Base-by-base conservation (phyloP, 2,113 vertebrate species). In the Manacus vitellinus region DNA sequence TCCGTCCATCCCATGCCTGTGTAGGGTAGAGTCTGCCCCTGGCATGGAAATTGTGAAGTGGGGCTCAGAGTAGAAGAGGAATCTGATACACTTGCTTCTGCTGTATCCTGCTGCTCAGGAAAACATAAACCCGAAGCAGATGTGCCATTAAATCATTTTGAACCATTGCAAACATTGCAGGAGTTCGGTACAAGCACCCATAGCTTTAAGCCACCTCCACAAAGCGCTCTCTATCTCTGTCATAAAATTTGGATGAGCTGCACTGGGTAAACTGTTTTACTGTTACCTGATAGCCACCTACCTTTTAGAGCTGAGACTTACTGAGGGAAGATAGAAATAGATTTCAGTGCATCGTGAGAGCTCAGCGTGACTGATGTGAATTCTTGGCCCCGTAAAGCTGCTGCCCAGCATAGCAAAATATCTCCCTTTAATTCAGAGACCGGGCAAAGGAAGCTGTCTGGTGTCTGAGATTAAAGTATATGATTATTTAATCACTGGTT, bases 401-500 rank as follows among this genome's bases (percentile, higher is more conserved):
- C 63, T 74, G 63, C 63, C 37, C 55, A 37, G 1, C 1, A 0
- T 25, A 35, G 55, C n/a, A 43, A 77, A 68, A 87, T 13, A 25
- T 47, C 56, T 94, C 12, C 37, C 63, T 73, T 71, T 15, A 71
- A 63, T 89, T 77, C 56, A 41, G 77, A 61, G 47, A 52, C 25
- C 47, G 75, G 55, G 46, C 55, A 86, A n/a, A 86, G 56, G 77
- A 94, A 81, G 59, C 59, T 55, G 59, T 74, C 68, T 91, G 21
- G 55, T 67, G 5, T 56, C 55, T 43, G 65, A 94, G 84, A 66
- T 62, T 54, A 67, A 83, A 91, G 72, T 84, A 22, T 24, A 31
- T 94, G 77, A 82, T 94, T 85, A 95, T 72, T 92, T 92, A 88
- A 94, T 97, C 90, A 72, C 39, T 13, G 9, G 68, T 88, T 93